Evolutionary conservation across 2,113 vertebrate genomes (phyloP), one percentile per base, ranked within the genome.

Genomic region (Lycaon pictus): DNA sequence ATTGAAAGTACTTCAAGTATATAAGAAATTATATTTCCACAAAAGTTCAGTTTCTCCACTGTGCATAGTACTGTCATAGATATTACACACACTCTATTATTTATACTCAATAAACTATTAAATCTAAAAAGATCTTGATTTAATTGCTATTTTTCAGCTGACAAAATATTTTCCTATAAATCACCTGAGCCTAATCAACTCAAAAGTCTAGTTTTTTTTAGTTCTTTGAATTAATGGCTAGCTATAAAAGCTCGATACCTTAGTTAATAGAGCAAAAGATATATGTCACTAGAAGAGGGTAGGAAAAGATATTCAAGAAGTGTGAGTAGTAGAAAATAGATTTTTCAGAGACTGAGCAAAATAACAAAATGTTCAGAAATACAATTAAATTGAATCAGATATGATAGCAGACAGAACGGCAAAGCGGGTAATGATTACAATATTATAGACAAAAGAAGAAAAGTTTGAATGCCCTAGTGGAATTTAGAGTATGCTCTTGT

Each of bases 361-460:
- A 96, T 19, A 69, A 77, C 15, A 95, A 96, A 93, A 97, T 7
- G 35, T 6, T 91, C 55, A 94, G 67, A 93, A 96, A 83, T 84
- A 89, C 8, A 96, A 89, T 55, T 83, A 95, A 97, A 92, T 15
- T 93, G 60, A 95, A 83, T 88, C 79, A 93, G 43, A 82, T 81
- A 94, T 90, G 20, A 76, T 91, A 35, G n/a, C 37, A 65, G 69
- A 93, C 8, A 95, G 67, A 96, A 95, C 83, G 56, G 53, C 16
- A 92, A 65, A 74, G 25, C 7, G 91, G 82, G 29, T 53, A 88
- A 96, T 67, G 81, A 97, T 53, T 88, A 69, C 11, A 69, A 20
- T 89, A 90, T n/a, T 72, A 60, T 0, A 96, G 17, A 93, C 25
- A 89, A 58, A n/a, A 93, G 48, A 87, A 65, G 23, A 91, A 93